Percentiles rank a stretch among this genome's conserved stretches.
Evolutionary conservation across 2,113 vertebrate genomes (phyloP).

Genomic region (Sylvietta virens): DNA sequence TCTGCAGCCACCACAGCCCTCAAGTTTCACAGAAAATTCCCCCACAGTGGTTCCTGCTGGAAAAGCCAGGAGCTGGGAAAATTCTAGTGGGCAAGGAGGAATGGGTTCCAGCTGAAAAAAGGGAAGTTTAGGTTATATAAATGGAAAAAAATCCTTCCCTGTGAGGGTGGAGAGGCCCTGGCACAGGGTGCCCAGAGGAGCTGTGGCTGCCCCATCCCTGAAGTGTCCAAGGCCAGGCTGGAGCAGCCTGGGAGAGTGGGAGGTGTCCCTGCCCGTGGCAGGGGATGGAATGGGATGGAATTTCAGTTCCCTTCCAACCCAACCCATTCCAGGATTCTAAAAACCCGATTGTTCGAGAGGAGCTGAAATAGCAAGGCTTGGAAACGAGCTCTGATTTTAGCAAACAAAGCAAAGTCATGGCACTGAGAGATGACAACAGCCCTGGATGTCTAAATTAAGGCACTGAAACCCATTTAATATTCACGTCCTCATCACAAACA

Average conservation of each 20-base stretch:
- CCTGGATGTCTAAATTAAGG: slow-evolving; percentile 62
- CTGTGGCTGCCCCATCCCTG: background rate
- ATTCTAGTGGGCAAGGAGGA: background rate
- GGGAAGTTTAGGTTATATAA: background rate
- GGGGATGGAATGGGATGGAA: background rate
- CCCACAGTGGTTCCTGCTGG: background rate
- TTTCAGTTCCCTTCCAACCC: background rate
- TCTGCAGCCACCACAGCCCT: background rate
- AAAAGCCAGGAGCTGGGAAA: background rate
- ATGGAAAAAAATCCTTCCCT: background rate
- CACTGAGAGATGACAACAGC: slow-evolving; percentile 34
- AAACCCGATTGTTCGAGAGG: background rate
- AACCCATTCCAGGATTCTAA: background rate
- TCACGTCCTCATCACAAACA: slow-evolving; percentile 35
- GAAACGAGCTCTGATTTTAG: background rate
- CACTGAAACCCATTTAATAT: slow-evolving; percentile 43
- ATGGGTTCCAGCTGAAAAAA: background rate
- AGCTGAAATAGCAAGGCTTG: background rate
- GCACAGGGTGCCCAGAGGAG: background rate
- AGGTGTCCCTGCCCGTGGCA: background rate
- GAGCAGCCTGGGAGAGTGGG: rapidly evolving
- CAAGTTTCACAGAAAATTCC: background rate
- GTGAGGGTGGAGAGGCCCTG: background rate
- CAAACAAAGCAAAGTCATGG: slow-evolving; percentile 21
- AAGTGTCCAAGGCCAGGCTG: background rate